Evolutionary conservation across 2,113 vertebrate species (phyloP).

Genomic region (Thunnus maccoyii): DNA sequence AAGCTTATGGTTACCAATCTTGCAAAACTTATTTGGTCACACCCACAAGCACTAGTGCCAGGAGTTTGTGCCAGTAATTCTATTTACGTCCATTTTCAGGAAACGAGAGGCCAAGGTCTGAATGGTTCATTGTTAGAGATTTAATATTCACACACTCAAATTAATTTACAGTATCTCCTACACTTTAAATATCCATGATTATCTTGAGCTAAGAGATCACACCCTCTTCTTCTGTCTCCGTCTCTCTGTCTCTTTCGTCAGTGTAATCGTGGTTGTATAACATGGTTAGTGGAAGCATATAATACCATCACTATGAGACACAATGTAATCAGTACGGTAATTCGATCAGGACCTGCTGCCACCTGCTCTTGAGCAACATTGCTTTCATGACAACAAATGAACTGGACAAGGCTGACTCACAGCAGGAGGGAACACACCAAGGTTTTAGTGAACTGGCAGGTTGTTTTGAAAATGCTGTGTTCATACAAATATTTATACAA

Average conservation of each 20-base stretch:
- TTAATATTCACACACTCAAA: constrained; percentile 16
- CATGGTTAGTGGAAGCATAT: constrained; percentile 58
- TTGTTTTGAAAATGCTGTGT: too few species aligned
- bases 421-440: background rate
- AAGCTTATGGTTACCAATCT: background rate
- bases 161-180: background rate
- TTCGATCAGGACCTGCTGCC: constrained; percentile 62
- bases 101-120: background rate
- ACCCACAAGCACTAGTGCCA: background rate
- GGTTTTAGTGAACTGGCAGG: background rate
- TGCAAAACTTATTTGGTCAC: background rate
- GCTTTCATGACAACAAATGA: constrained; percentile 41
- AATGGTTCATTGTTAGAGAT: background rate
- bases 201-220: constrained; percentile 19
- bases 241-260: constrained; percentile 15
- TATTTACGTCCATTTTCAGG: background rate
- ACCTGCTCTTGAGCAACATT: constrained; percentile 58
- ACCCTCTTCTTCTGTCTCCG: background rate
- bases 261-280: constrained; percentile 59
- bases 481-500: too few species aligned
- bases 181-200: constrained; percentile 14
- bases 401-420: constrained; percentile 8
- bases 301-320: constrained; percentile 66
- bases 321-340: constrained; percentile 69
- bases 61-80: background rate